Evolutionary conservation across 92 coral and sea anemone genomes (phyloP).

Genomic region (Umimayanthus kanabou): DNA sequence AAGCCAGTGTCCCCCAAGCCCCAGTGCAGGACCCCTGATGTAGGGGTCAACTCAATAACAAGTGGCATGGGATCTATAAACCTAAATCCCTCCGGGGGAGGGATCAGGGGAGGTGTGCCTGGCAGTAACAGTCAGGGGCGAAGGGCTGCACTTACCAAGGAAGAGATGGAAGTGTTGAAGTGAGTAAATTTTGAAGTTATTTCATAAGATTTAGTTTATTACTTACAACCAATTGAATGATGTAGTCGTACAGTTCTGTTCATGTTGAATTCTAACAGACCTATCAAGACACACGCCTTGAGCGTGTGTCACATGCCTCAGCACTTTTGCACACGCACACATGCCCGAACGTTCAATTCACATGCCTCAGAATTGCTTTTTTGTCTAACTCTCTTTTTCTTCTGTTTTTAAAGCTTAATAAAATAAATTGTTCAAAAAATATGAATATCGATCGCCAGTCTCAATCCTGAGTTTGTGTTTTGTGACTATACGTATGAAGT

Average conservation of each 20-base stretch:
- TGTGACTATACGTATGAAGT: too few species aligned
- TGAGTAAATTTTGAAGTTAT: slow-evolving; percentile 40
- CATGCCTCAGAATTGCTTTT: too few species aligned
- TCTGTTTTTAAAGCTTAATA: too few species aligned
- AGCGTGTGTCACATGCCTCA: too few species aligned
- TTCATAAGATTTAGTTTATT: background rate
- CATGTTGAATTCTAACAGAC: background rate
- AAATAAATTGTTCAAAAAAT: too few species aligned
- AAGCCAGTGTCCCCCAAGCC: slow-evolving; percentile 17
- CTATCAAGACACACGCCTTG: too few species aligned
- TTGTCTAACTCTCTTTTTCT: too few species aligned
- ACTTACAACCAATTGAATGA: background rate
- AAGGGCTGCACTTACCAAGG: slow-evolving; percentile 66
- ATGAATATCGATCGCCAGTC: too few species aligned
- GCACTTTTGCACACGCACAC: too few species aligned
- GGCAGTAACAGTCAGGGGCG: slow-evolving; percentile 36
- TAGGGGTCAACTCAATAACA: slow-evolving; percentile 49
- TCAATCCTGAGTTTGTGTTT: too few species aligned
- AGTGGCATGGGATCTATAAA: slow-evolving; percentile 54
- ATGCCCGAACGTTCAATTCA: too few species aligned
- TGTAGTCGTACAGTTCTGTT: background rate
- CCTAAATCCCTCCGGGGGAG: slow-evolving; percentile 36
- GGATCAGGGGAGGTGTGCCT: slow-evolving; percentile 32
- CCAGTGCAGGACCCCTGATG: background rate
- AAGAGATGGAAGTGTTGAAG: slow-evolving; percentile 91